Evolutionary conservation across 2,888 invertebrate genomes (phyloP).

Genomic region (Archips crataeganus): DNA sequence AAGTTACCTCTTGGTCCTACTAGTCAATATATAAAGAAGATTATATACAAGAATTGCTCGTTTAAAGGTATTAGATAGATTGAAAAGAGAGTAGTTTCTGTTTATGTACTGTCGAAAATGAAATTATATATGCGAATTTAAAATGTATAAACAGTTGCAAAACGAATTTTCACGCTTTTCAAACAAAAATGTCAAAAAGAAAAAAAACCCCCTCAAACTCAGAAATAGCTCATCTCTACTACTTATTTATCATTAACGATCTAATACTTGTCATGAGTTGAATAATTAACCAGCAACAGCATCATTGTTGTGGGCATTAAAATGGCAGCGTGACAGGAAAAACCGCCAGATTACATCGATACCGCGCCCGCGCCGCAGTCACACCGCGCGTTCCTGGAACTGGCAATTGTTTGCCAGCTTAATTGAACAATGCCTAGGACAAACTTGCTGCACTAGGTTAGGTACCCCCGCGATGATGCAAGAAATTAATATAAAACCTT

Average conservation of each 20-base stretch:
- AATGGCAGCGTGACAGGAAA: conserved; percentile 74
- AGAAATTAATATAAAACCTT: background rate
- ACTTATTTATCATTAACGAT: conserved; percentile 8
- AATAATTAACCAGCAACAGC: conserved; percentile 4
- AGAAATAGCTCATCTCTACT: background rate
- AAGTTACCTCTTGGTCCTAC: too few species aligned
- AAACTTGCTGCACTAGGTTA: background rate
- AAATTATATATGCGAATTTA: too few species aligned
- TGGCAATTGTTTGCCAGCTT: conserved; percentile 56
- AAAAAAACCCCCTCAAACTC: background rate
- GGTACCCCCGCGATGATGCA: background rate
- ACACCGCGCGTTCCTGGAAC: conserved; percentile 65
- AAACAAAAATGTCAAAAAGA: background rate
- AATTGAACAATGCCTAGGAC: conserved; percentile 20
- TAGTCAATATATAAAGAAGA: too few species aligned
- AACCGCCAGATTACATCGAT: conserved; percentile 65
- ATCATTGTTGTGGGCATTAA: conserved; percentile 48
- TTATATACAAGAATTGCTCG: too few species aligned
- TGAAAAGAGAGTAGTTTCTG: too few species aligned
- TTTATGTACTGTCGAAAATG: too few species aligned
- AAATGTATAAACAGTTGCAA: background rate
- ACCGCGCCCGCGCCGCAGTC: conserved; percentile 55
- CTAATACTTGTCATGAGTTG: conserved; percentile 7
- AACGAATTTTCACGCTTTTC: background rate
- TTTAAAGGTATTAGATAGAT: too few species aligned